Base-by-base conservation (phyloP, 2,113 vertebrate species). In the Dipodomys spectabilis region DNA sequence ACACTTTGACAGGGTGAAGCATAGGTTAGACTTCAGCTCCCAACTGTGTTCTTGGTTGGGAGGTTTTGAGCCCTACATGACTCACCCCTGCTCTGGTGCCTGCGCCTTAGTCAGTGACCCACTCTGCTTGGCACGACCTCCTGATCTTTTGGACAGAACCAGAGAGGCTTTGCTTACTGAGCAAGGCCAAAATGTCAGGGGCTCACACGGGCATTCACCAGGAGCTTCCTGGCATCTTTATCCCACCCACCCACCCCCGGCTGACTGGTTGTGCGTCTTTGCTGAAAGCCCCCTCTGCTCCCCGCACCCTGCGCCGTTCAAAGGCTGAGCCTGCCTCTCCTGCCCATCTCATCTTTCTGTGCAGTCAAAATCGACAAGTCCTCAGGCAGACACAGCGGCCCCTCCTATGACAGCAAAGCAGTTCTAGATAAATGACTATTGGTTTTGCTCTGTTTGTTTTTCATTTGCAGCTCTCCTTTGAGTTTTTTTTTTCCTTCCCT, bases 381-480 rank as follows among this genome's bases (percentile, higher is more conserved):
- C 92, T 97, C 62, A 4, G 96, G 95, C 94, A 84, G 93, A 97
- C 85, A 94, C 96, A 62, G 69, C 0, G 6, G 94, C 95, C 96
- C 84, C 68, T 94, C 95, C 83, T 97, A 94, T 97, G 97, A 97
- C 97, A 95, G 96, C 89, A 95, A 96, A 98, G 95, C 69, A 88
- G 95, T 97, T 96, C 92, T 94, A 97, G 95, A 97, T 94, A 97
- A 97, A 98, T 90, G 96, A 74, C 87, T 97, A 96, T 97, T 98
- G 97, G 97, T 98, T 98, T 97, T 95, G 94, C 57, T 95, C 95
- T 97, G 97, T 97, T 98, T 97, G 98, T 94, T 98, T 98, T 97
- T 96, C 95, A 97, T 98, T 97, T 98, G 94, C 94, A 98, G 96
- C 74, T 92, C 28, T 95, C 90, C 90, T 97, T 96, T 13, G 68